Conservation (phyloP, 1,140 invertebrate species). For the Anthonomus grandis region DNA sequence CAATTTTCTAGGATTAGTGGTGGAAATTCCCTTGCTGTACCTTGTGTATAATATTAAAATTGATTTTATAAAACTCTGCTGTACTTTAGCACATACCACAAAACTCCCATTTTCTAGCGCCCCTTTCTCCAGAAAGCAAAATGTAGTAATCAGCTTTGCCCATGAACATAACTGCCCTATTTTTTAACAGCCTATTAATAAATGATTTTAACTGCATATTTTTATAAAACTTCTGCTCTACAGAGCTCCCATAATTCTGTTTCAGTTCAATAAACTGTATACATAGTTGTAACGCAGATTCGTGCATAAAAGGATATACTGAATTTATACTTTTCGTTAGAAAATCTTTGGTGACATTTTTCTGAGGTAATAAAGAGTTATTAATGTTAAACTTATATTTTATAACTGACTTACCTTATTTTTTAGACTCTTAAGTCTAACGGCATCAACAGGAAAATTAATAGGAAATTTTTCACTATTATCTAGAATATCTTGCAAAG, state of each 20-base stretch:
- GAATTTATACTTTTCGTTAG: constrained; percentile 51
- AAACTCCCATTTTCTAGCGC: constrained; percentile 49
- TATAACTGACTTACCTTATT: constrained; percentile 35
- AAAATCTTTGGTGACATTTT: constrained; percentile 36
- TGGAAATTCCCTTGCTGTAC: constrained; percentile 48
- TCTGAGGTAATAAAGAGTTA: neutral
- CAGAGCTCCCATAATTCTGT: constrained; percentile 51
- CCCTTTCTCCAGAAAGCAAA: constrained; percentile 51
- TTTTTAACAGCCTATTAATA: constrained; percentile 56
- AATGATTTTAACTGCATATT: constrained; percentile 56
- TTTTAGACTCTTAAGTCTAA: constrained; percentile 43
- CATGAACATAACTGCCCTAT: constrained; percentile 56
- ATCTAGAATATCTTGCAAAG: constrained; percentile 42
- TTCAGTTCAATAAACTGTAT: constrained; percentile 51
- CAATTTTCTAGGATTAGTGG: constrained; percentile 41
- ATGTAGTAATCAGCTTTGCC: constrained; percentile 52
- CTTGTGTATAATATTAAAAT: too few species aligned
- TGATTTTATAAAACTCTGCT: neutral
- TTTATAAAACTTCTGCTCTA: constrained; percentile 56
- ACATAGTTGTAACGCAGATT: constrained; percentile 49
- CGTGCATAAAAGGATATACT: constrained; percentile 52
- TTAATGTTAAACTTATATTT: neutral
- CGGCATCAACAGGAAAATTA: constrained; percentile 50
- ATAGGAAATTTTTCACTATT: constrained; percentile 50
- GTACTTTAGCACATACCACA: constrained; percentile 29